Evolutionary conservation across 2,113 vertebrate genomes (phyloP), one percentile per base, ranked within the genome.

Genomic region (Hippocampus comes): DNA sequence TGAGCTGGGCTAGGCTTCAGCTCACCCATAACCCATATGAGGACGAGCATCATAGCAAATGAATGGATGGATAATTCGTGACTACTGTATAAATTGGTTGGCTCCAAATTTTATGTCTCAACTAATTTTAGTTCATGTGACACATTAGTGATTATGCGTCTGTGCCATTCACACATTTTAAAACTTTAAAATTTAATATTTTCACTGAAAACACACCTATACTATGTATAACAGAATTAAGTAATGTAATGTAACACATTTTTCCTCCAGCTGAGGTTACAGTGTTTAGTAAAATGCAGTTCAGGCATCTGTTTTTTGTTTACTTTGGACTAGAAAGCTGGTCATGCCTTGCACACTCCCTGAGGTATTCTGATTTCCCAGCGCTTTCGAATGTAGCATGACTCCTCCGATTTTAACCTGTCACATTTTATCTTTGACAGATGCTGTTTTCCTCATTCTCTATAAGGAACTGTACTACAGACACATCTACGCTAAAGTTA

Each of bases 401-500:
- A 46, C 12, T 12, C 20, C 21, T 14, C 2, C 20, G 15, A 27
- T 23, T n/a, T 66, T 46, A 65, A 14, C n/a, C 42, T 65, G 11
- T 65, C 14, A 46, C n/a, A 7, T 64, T n/a, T 76, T 48, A 4
- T 46, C 18, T 63, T 43, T 81, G 17, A 80, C 72, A 99, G 97
- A 99, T 91, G 96, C 95, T 0, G 97, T 99, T 73, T 99, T 99
- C 87, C 90, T 99, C 83, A 99, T 99, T 78, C 91, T 99, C 0
- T 99, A 99, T 84, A 99, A 99, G 88, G 97, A 99, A 73, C 91
- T 99, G 17, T 99, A 99, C 83, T 99, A 99, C 55, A 94, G 97
- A 68, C 97, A 99, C 81, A 98, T 99, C 84, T 99, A 99, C 0
- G 97, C 97, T 72, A 99, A 99, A 98, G 97, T 99, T 92, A 98